Base-by-base conservation (phyloP, 1,140 invertebrate genomes). In the Cecropterus lyciades region DNA sequence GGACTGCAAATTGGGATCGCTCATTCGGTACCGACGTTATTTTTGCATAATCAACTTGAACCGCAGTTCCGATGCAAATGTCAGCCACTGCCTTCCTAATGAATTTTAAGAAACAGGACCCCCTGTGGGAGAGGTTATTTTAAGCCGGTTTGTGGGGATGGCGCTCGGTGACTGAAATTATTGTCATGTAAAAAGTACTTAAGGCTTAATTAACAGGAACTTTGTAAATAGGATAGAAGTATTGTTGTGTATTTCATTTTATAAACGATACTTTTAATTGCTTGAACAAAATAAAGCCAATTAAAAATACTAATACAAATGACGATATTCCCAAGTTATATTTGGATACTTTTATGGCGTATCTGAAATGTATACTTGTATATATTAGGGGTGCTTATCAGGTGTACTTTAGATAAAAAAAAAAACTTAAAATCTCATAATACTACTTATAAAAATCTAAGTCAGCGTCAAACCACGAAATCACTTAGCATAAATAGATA, bases 1-100 rank as follows among this genome's bases (percentile, higher is more conserved):
- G 69, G 74, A 80, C 67, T 80, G 80, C 75, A 76, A 86, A 90
- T 86, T 86, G 77, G 63, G 66, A 74, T 70, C 67, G 73, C 69
- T 83, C 68, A 73, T 78, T 76, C 62, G 65, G 72, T 66, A 67
- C 52, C 69, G 53, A 65, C 72, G 68, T 82, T 80, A 82, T 74
- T 79, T 87, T 80, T 84, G 86, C 85, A 89, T 90, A 90, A 90
- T 87, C 79, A 83, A 75, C 72, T 85, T 65, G 63, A 52, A 68
- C 53, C 71, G 77, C 75, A 79, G 71, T 91, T 85, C 78, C 63
- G 56, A 91, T 89, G 86, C 84, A 87, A 91, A 91, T 89, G 43
- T 67, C n/a, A 56, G 43, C 60, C 63, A 73, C 80, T 77, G 70
- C 27, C 65, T 79, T 69, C 69, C 52, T 75, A 81, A 79, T 76